Evolutionary conservation across 2,888 invertebrate species (phyloP).

Genomic region (Aphodius sticticus): DNA sequence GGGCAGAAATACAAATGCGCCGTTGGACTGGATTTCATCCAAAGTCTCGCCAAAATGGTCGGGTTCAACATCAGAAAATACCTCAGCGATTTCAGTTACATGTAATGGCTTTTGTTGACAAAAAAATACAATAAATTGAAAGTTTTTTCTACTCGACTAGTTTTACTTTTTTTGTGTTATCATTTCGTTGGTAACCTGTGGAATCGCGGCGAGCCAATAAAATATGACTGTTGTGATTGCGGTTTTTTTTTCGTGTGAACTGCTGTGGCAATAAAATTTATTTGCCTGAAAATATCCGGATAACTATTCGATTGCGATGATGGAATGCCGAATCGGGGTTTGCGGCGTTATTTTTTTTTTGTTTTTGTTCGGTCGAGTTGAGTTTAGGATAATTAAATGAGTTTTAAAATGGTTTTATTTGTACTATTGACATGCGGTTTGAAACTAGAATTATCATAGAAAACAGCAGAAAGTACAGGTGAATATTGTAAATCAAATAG

Average conservation of each 20-base stretch:
- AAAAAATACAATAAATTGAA: conserved; percentile 14
- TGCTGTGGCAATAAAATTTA: not conserved
- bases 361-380: not conserved
- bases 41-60: conserved; percentile 78
- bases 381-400: not conserved
- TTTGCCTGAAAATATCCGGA: not conserved
- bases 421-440: too few relatives aligned
- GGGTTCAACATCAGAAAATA: conserved; percentile 80
- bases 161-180: not conserved
- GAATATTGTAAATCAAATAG: too few relatives aligned
- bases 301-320: not conserved
- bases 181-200: not conserved
- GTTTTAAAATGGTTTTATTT: too few relatives aligned
- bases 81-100: conserved; percentile 70
- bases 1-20: conserved; percentile 88
- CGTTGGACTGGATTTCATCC: conserved; percentile 82
- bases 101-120: conserved; percentile 27
- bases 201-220: not conserved
- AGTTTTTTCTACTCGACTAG: not conserved
- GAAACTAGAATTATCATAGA: too few relatives aligned
- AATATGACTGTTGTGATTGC: not conserved
- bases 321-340: not conserved
- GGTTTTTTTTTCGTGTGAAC: not conserved
- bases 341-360: not conserved
- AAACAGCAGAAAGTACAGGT: too few relatives aligned